Evolutionary conservation across 2,888 invertebrate genomes (phyloP), one percentile per base, ranked within the genome.

Genomic region (Pollenia griseotomentosa): DNA sequence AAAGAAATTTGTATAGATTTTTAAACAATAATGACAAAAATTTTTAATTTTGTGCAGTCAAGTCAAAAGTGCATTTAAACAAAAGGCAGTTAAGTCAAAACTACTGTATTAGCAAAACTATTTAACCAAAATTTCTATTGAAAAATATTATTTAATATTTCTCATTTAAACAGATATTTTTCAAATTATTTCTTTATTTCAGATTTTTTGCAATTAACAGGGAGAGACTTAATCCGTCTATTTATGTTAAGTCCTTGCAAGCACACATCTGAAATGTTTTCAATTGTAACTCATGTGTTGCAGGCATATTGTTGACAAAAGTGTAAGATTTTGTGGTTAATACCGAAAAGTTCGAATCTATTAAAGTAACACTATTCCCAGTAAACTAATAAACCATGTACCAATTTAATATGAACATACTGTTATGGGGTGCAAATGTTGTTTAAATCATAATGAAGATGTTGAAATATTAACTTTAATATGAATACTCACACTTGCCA

Each of bases 211-310:
- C 66, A 73, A 53, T 57, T 42, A 55, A 19, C 63, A 65, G 40
- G 68, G 66, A 19, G 46, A 61, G 78, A 85, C 85, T 78, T 89
- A 89, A 88, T 89, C 88, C 87, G 84, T 42, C 86, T 86, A 86
- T 85, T 87, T 85, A 88, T 88, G 83, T 73, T 78, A 88, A 73
- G 82, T 46, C 86, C 75, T 79, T 53, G 11, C 53, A 42, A 51
- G 23, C 89, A 83, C 80, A 89, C 88, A 89, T 89, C 87, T 65
- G 92, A 91, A 91, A 91, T 92, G 92, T 91, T 92, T 92, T 92
- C 91, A 91, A 91, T 91, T 89, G 87, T 89, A 63, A 80, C 81
- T 84, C 85, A 19, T 75, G 88, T 85, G 80, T 16, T 23, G 23
- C 65, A 74, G 42, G 23, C 65, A 78, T 66, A 63, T 68, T 51